Evolutionary conservation across 2,113 vertebrate genomes (phyloP).

Genomic region (Gila orcuttii): DNA sequence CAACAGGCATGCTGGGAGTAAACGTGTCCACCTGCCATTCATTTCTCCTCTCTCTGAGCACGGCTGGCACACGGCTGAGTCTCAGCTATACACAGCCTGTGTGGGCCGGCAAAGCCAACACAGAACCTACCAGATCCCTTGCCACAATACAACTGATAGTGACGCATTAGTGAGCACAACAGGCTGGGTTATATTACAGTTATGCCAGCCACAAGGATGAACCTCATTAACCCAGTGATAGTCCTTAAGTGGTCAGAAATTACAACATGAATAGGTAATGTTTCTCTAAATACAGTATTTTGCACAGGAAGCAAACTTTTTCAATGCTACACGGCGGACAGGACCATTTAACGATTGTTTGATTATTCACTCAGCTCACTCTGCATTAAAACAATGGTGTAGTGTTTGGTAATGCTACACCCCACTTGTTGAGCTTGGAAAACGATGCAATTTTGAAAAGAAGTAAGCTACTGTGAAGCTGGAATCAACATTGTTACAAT

Average conservation of each 20-base stretch:
- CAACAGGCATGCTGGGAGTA: conserved; percentile 47
- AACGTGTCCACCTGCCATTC: conserved; percentile 59
- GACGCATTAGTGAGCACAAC: conserved; percentile 24
- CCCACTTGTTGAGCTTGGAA: neutral
- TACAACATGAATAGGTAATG: no score
- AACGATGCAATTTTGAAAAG: neutral
- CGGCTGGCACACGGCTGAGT: conserved; percentile 41
- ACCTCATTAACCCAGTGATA: neutral
- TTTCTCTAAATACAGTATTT: neutral
- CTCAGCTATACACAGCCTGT: conserved; percentile 42
- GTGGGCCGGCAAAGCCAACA: conserved; percentile 34
- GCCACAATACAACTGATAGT: conserved; percentile 11
- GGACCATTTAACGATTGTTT: neutral
- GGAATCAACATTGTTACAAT: neutral
- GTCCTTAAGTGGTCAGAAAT: neutral
- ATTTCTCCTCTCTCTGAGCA: conserved; percentile 47
- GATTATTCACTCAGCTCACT: neutral
- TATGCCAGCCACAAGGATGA: neutral
- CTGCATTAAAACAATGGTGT: neutral
- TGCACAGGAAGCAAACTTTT: neutral
- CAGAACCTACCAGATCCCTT: conserved; percentile 11
- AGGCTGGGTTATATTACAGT: neutral
- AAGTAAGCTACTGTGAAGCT: neutral
- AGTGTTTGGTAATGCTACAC: neutral
- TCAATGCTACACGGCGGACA: neutral